Percentiles rank a stretch among this genome's conserved stretches.
These are phyloP conservation scores for Danio albolineatus DNA, from an alignment of 2,797 vertebrate species.

Conservation along the genomic window DNA sequence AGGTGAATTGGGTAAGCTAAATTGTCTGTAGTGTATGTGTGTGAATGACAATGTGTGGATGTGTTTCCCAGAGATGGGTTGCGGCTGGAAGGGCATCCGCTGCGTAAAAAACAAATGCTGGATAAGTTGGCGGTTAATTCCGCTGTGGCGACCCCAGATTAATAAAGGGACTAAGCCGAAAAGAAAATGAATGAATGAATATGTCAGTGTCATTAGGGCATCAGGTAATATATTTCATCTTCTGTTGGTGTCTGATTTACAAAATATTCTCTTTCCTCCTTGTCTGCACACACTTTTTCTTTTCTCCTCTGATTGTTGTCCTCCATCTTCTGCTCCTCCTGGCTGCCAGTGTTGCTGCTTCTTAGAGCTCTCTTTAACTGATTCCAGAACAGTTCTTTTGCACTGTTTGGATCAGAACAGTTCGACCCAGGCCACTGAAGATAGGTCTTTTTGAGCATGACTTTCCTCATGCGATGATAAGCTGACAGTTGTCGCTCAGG, in stretches of 20 bases:
- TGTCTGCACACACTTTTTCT: neutral
- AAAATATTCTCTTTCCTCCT: slow-evolving; percentile 47
- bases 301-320: neutral
- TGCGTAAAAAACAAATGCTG: no score
- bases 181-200: no score
- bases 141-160: no score
- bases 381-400: slow-evolving; percentile 84
- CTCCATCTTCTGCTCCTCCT: slow-evolving; percentile 60
- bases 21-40: no score
- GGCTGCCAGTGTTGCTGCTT: slow-evolving; percentile 64
- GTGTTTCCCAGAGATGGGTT: no score
- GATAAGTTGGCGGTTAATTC: no score
- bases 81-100: no score
- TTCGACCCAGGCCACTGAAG: slow-evolving; percentile 82
- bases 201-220: slow-evolving; percentile 59
- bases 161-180: no score
- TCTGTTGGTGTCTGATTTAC: slow-evolving; percentile 48
- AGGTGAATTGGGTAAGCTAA: no score
- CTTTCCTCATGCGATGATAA: slow-evolving; percentile 88
- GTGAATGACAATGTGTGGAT: no score
- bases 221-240: slow-evolving; percentile 64
- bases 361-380: slow-evolving; percentile 78
- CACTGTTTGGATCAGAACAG: slow-evolving; percentile 73
- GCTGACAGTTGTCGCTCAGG: slow-evolving; percentile 79
- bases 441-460: slow-evolving; percentile 88